phyloP scores from a whole-genome alignment of 2,113 vertebrate genomes.

The Cyprinodon variegatus region DNA sequence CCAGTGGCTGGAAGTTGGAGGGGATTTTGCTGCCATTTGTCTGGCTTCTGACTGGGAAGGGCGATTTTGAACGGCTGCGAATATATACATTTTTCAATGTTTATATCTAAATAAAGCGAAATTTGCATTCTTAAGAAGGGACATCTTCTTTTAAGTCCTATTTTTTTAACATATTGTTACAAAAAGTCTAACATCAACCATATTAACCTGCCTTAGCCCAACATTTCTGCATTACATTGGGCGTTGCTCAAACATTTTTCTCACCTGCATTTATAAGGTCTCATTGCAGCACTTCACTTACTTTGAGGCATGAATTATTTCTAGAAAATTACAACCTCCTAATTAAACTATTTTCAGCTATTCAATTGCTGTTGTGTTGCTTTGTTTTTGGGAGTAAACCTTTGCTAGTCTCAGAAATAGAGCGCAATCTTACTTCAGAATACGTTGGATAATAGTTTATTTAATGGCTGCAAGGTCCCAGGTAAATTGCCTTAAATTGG shows the following conservation, averaged over 20 bases:
- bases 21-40: too few relatives aligned
- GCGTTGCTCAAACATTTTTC: background rate
- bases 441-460: background rate
- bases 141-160: background rate
- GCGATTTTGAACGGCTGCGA: too few relatives aligned
- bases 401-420: background rate
- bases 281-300: background rate
- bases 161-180: background rate
- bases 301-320: background rate
- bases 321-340: background rate
- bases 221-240: background rate
- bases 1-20: too few relatives aligned
- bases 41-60: too few relatives aligned
- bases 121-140: background rate
- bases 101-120: too few relatives aligned
- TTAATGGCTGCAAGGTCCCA: background rate
- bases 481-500: too few relatives aligned
- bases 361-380: background rate
- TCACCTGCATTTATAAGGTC: background rate
- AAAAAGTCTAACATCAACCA: background rate
- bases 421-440: background rate
- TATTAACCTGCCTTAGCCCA: background rate
- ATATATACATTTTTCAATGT: too few relatives aligned
- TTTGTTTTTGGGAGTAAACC: background rate
- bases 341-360: background rate